These are phyloP conservation scores for Ischnus inquisitorius DNA, from an alignment of 2,888 invertebrate species.

Conservation along the genomic window DNA sequence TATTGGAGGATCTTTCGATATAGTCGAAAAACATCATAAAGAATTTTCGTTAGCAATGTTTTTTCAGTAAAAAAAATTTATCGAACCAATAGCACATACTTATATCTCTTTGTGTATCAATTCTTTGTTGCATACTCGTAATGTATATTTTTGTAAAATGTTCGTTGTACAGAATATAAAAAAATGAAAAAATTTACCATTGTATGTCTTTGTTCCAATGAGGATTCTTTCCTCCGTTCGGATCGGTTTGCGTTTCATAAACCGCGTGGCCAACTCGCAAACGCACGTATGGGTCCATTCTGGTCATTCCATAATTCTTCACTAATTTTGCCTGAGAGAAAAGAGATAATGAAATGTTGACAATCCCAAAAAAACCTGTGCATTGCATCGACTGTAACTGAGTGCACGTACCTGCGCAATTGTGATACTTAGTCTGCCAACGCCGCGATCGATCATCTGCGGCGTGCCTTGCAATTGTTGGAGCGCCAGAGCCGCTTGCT, in stretches of 20 bases:
- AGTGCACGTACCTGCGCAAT: constrained; percentile 89
- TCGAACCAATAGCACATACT: too few species aligned
- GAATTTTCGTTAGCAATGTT: too few species aligned
- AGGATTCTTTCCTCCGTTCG: constrained; percentile 97
- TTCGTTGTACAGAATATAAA: too few species aligned
- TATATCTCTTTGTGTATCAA: too few species aligned
- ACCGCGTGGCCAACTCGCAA: constrained; percentile 97
- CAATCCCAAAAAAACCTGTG: background rate
- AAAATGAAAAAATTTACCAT: constrained; percentile 90
- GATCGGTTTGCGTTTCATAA: constrained; percentile 97
- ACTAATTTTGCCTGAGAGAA: constrained; percentile 91
- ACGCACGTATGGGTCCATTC: constrained; percentile 98
- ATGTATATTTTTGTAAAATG: too few species aligned
- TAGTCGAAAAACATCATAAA: too few species aligned
- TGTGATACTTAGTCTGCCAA: constrained; percentile 93
- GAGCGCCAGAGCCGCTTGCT: constrained; percentile 92
- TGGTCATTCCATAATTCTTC: constrained; percentile 97
- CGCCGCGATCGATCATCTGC: constrained; percentile 85
- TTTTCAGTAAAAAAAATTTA: too few species aligned
- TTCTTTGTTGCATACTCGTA: too few species aligned
- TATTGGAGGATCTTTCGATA: too few species aligned
- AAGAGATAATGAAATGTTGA: background rate
- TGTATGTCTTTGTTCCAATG: constrained; percentile 98
- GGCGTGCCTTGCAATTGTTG: constrained; percentile 87
- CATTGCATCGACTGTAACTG: background rate